Base-by-base conservation (phyloP, 1,140 invertebrate species). In the Micrasema minimum region DNA sequence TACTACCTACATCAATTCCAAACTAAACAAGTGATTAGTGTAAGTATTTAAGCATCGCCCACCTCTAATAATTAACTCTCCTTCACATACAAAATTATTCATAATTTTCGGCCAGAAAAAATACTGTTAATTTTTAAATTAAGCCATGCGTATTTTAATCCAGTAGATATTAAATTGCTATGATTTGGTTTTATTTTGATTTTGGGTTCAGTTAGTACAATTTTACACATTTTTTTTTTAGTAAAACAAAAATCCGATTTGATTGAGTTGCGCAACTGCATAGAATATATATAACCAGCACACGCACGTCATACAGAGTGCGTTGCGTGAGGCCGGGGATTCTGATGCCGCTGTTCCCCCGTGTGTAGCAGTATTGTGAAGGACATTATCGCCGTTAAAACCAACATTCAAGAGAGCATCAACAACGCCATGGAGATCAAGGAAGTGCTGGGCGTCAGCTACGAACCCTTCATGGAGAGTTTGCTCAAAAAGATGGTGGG, bases 401-500 rank as follows among this genome's bases (percentile, higher is more conserved):
- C 61, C 14, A 71, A 71, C 35, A 75, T 75, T 22, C 67, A 73
- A 38, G 68, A 75, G 35, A 72, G 71, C 38, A 72, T 75, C 22
- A 70, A 59, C 41, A 75, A 75, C 68, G 68, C 74, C 2, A 11
- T 66, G 14, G 65, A 75, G 51, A 75, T 75, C 4, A 75, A 75
- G 46, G 50, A 71, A 59, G 41, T 71, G 22, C 14, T 75, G 3
- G 74, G 74, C 9, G 69, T 61, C 37, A 71, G 68, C 31, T 73
- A 75, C 37, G 68, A 73, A 46, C 74, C 74, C n/a, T 37, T 75
- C 12, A 72, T 75, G 74, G 74, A 75, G 18, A 72, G 69, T 50
- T 51, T 75, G 50, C 65, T 75, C n/a, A 71, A 66, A n/a, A 75
- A 75, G 45, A 75, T 75, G 74, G 74, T 75, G 23, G 23, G 38